Evolutionary conservation across 2,888 invertebrate genomes (phyloP).

Genomic region (Phyto melanocephala): DNA sequence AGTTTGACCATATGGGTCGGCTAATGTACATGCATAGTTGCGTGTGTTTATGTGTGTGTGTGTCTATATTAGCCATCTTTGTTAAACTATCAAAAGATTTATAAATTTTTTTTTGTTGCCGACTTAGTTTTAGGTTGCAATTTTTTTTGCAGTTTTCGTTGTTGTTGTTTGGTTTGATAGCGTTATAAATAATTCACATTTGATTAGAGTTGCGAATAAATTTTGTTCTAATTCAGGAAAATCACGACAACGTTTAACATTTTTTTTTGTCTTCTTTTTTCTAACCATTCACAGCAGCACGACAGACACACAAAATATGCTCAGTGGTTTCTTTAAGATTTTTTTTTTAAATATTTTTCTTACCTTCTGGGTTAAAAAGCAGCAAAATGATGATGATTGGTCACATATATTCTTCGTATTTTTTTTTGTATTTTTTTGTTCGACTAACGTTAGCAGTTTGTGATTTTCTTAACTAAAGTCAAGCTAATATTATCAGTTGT

Average conservation of each 20-base stretch:
- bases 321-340: background rate
- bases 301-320: background rate
- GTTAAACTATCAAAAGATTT: too few species aligned
- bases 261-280: conserved; percentile 14
- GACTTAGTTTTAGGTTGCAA: background rate
- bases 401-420: conserved; percentile 44
- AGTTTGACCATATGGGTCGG: conserved; percentile 38
- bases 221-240: conserved; percentile 70
- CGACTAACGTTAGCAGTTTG: background rate
- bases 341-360: conserved; percentile 5
- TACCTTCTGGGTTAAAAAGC: conserved; percentile 58
- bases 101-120: background rate
- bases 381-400: conserved; percentile 58
- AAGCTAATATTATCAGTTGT: conserved; percentile 49
- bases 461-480: conserved; percentile 34
- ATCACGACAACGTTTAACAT: conserved; percentile 68
- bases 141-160: background rate
- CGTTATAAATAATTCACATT: conserved; percentile 71
- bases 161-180: conserved; percentile 56
- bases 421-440: conserved; percentile 9
- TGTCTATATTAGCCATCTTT: background rate
- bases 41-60: background rate
- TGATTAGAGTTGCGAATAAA: conserved; percentile 70
- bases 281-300: conserved; percentile 39
- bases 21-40: too few species aligned